These are phyloP conservation scores for Drosophila melanica DNA, from an alignment of 1,140 invertebrate species.

Conservation along the genomic window DNA sequence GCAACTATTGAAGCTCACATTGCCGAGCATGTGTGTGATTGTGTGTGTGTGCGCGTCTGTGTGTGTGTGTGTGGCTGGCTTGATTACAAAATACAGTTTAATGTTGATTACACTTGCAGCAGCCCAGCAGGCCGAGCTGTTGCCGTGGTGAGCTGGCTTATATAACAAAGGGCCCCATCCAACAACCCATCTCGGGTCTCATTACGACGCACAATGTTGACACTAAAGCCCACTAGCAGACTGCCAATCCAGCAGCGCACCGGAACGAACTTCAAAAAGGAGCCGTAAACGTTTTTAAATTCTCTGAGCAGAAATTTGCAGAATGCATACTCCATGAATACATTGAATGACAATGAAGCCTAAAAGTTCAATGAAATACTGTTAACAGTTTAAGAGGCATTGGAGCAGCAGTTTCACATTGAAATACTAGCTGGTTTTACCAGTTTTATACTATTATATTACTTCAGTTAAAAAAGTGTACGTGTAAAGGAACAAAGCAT, in stretches of 20 bases:
- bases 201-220: conserved; percentile 80
- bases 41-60: conserved; percentile 12
- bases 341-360: too few species aligned
- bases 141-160: conserved; percentile 54
- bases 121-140: conserved; percentile 43
- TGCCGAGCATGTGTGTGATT: conserved; percentile 17
- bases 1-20: conserved; percentile 54
- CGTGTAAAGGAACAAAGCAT: too few species aligned
- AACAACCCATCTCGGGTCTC: conserved; percentile 31
- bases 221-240: conserved; percentile 62
- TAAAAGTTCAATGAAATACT: too few species aligned
- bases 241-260: conserved; percentile 18
- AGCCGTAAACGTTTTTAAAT: neutral
- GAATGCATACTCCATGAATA: too few species aligned
- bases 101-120: conserved; percentile 78
- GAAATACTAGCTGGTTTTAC: too few species aligned
- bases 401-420: too few species aligned
- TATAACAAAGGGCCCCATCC: conserved; percentile 42
- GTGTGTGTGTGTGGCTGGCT: conserved; percentile 48
- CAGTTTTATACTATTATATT: too few species aligned
- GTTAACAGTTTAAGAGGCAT: too few species aligned
- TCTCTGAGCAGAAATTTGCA: neutral
- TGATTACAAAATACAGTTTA: conserved; percentile 81
- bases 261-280: neutral
- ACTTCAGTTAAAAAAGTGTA: too few species aligned